Percentiles rank a stretch among this genome's conserved stretches.
Conservation (phyloP, 2,797 vertebrate genomes). For the Acanthornis magna region DNA sequence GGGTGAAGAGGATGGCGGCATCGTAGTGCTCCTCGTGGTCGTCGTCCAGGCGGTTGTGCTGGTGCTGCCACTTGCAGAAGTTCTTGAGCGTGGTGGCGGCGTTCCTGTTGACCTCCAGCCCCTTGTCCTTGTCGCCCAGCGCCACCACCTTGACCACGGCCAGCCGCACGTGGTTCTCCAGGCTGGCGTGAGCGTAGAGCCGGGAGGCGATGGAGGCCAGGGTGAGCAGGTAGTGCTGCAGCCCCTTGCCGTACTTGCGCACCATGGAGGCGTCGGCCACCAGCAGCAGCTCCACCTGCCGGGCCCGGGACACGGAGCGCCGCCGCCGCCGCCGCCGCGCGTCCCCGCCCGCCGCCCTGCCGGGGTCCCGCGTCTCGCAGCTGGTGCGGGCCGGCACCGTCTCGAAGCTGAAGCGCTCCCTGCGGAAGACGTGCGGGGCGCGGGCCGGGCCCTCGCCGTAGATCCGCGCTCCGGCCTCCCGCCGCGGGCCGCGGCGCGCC, state of each 20-base stretch:
- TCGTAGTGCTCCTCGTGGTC: slow-evolving; percentile 93
- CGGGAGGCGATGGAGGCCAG: slow-evolving; percentile 92
- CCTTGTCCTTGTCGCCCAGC: slow-evolving; percentile 86
- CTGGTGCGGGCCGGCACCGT: slow-evolving; percentile 78
- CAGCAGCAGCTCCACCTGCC: slow-evolving; percentile 95
- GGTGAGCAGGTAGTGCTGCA: slow-evolving; percentile 94
- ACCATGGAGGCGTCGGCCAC: slow-evolving; percentile 93
- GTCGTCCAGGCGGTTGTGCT: slow-evolving; percentile 90
- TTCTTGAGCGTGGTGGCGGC: slow-evolving; percentile 93
- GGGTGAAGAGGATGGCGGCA: slow-evolving; percentile 96
- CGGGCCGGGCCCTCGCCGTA: slow-evolving; percentile 76
- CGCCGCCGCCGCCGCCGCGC: not conserved
- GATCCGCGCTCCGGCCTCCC: slow-evolving; percentile 53
- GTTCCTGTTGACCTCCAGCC: slow-evolving; percentile 89
- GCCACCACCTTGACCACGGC: slow-evolving; percentile 88
- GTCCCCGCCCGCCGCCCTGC: not conserved
- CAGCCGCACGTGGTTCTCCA: slow-evolving; percentile 95
- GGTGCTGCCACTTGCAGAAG: slow-evolving; percentile 98
- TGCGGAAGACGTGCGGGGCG: slow-evolving; percentile 79
- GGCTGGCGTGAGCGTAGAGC: slow-evolving; percentile 94
- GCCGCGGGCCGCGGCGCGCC: slow-evolving; percentile 54
- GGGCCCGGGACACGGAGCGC: slow-evolving; percentile 71
- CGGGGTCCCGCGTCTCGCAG: slow-evolving; percentile 80
- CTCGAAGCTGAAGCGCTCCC: slow-evolving; percentile 82
- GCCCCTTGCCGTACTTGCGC: slow-evolving; percentile 88